These are phyloP conservation scores for Operophtera brumata DNA, from an alignment of 2,888 invertebrate species.

Conservation along the genomic window DNA sequence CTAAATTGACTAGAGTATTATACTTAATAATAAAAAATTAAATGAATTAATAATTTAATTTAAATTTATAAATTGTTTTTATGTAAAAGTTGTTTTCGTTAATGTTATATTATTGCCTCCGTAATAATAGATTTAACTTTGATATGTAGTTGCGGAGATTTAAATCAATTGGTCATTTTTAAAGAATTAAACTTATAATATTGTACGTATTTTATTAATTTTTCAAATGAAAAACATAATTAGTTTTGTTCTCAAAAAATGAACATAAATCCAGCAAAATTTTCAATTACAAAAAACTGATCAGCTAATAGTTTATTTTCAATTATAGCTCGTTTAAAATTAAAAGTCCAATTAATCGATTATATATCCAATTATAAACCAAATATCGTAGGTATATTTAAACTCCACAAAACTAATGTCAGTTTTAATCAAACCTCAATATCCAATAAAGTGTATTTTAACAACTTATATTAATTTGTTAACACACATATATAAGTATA, in stretches of 20 bases:
- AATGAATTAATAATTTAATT: constrained; percentile 7
- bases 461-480: no score
- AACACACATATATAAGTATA: no score
- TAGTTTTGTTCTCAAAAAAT: background rate
- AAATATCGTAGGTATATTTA: no score
- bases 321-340: no score
- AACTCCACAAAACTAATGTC: no score
- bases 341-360: no score
- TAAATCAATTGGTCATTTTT: constrained; percentile 40
- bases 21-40: constrained; percentile 21
- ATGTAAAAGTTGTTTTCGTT: constrained; percentile 31
- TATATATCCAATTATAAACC: no score
- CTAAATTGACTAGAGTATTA: constrained; percentile 74
- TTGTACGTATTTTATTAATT: constrained; percentile 37
- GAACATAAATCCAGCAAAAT: background rate
- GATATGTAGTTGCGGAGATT: constrained; percentile 72
- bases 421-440: no score
- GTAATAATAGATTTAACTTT: constrained; percentile 56
- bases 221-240: background rate
- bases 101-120: constrained; percentile 67
- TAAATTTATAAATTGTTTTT: constrained; percentile 1
- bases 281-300: background rate
- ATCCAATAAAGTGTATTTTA: no score
- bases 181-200: constrained; percentile 12
- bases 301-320: background rate